Base-by-base conservation (phyloP, 2,113 vertebrate species). In the Ctenomys sociabilis region DNA sequence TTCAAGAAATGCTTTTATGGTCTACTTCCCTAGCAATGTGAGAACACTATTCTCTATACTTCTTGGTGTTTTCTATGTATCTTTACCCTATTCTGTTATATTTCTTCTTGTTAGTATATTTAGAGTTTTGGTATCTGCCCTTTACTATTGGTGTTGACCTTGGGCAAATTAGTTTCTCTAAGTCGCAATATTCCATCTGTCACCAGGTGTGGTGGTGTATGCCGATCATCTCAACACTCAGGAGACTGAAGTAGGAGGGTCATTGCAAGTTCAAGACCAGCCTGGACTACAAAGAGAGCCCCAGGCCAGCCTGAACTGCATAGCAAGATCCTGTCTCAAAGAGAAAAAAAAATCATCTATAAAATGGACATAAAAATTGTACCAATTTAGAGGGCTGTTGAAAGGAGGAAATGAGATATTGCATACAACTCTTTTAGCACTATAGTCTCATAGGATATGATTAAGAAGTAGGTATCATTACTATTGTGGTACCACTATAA, bases 1-100 rank as follows among this genome's bases (percentile, higher is more conserved):
- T 11, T 93, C 49, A 93, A 78, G 61, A 93, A 85, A 80, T 49
- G 73, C 37, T 93, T 86, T 93, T 37, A 83, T 12, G 52, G 14
- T 68, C 30, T 61, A 4, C 7, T 1, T 90, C 16, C 70, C 17
- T 68, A 45, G 45, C 24, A n/a, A 4, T 84, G 12, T 59, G 64
- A 95, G n/a, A 28, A 57, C 9, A 4, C 17, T 54, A 75, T 82
- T 40, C 21, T n/a, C 52, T 59, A 52, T 52, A 24, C 3, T 52
- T 52, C 57, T 16, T 66, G 37, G 0, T 54, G 11, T 6, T 61
- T 17, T 66, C 52, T 63, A 57, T 63, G 40, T 19, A 80, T 77
- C 35, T 52, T 80, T 32, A 78, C 73, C n/a, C 61, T 77, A 61
- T 52, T 85, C 45, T 93, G 45, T 68, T 66, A 24, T 75, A 19